Percentiles rank a stretch among this genome's conserved stretches.
Evolutionary conservation across 2,888 invertebrate genomes (phyloP).

Genomic region (Peribatodes rhomboidaria): DNA sequence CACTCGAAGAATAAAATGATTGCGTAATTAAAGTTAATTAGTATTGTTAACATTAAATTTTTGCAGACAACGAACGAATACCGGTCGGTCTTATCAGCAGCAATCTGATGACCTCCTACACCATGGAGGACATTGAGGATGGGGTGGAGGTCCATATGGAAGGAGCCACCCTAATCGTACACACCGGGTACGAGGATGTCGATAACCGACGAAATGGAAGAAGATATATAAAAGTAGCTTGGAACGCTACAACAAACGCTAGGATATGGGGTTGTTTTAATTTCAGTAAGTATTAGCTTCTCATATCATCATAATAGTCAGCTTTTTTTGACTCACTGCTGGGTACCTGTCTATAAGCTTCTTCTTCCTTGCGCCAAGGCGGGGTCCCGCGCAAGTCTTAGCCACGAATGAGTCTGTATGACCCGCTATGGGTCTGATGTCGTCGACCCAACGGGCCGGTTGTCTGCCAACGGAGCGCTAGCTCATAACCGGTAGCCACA

Average conservation of each 20-base stretch:
- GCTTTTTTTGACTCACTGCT: neutral
- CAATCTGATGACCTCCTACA: constrained; percentile 63
- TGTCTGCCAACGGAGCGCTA: too few species aligned
- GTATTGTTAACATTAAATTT: neutral
- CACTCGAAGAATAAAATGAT: too few species aligned
- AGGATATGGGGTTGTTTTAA: constrained; percentile 82
- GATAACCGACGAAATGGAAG: constrained; percentile 57
- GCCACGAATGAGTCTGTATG: too few species aligned
- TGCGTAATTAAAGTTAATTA: too few species aligned
- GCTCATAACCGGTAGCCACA: too few species aligned
- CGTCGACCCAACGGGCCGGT: too few species aligned
- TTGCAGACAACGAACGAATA: constrained; percentile 57
- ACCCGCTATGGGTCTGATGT: too few species aligned
- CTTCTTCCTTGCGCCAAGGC: too few species aligned
- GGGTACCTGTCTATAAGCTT: too few species aligned
- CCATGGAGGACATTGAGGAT: constrained; percentile 64
- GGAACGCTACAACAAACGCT: constrained; percentile 62
- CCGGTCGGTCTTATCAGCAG: constrained; percentile 71
- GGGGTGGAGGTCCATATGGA: constrained; percentile 67
- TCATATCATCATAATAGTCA: neutral
- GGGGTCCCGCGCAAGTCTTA: too few species aligned
- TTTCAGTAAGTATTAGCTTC: constrained; percentile 73
- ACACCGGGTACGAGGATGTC: constrained; percentile 67
- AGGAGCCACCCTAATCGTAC: constrained; percentile 65
- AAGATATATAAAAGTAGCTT: constrained; percentile 68